Evolutionary conservation across 2,113 vertebrate species (phyloP), one percentile per base, ranked within the genome.

Genomic region (Cairina moschata): DNA sequence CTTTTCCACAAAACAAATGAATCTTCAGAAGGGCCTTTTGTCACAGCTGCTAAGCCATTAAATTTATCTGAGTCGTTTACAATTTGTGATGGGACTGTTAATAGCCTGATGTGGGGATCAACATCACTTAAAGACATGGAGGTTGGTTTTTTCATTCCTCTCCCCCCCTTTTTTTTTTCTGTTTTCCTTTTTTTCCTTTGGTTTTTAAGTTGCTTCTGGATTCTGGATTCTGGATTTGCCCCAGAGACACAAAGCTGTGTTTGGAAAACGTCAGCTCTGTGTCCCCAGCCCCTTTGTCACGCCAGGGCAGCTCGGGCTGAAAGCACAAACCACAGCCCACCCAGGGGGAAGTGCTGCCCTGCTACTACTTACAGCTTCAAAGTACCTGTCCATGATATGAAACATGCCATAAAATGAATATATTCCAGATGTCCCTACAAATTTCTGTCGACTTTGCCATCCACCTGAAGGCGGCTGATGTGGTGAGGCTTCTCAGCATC

Each of bases 321-420:
- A 98, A 98, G 97, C 69, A 0, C 87, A 85, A 95, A 96, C 93
- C 79, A 7, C 97, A 97, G 98, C 89, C 98, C 98, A 98, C 98
- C 98, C 98, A 98, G 95, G 95, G 98, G 97, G 97, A 93, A 77
- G 44, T 87, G 95, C 93, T 6, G 91, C 88, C 94, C 88, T 86
- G 96, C 96, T 97, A 91, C 96, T 69, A 93, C 96, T 96, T 95
- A 94, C 97, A 77, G 94, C 96, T 95, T 97, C 97, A 96, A 97
- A 98, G 97, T 97, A 98, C 98, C 98, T 98, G 98, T 90, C 85
- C 48, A 92, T 95, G 97, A 98, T 96, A 95, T 92, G 97, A 97
- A 98, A 97, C 97, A 97, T 96, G 93, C 97, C 65, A 10, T 91
- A 96, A 96, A 97, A 97, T 13, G 46, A 98, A 98, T 97, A 59